Conservation (phyloP, 2,888 invertebrate genomes). For the Acrobasis consociella region DNA sequence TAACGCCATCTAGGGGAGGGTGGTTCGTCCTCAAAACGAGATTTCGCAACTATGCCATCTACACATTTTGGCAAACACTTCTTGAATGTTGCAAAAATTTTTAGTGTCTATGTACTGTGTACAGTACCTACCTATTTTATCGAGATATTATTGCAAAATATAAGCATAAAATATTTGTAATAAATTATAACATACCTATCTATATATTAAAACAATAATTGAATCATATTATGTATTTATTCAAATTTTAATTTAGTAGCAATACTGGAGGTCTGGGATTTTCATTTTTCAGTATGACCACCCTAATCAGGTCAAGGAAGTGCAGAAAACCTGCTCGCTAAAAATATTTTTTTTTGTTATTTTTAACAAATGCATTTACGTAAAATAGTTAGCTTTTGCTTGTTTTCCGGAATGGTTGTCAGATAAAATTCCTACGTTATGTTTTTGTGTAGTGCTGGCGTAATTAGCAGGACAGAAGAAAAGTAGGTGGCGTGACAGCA, state of each 20-base stretch:
- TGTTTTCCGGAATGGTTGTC: constrained; percentile 49
- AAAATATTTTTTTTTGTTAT: constrained; percentile 64
- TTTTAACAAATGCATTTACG: constrained; percentile 61
- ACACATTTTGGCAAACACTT: constrained; percentile 2
- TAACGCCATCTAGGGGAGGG: background rate
- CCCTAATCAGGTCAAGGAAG: constrained; percentile 70
- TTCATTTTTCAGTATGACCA: constrained; percentile 49
- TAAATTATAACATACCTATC: background rate
- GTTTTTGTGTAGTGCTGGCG: constrained; percentile 52
- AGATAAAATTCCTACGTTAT: constrained; percentile 55
- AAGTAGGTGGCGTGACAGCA: constrained; percentile 48
- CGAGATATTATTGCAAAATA: background rate
- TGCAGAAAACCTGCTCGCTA: constrained; percentile 61
- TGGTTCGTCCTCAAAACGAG: background rate
- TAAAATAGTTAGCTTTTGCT: constrained; percentile 46
- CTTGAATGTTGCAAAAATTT: constrained; percentile 8
- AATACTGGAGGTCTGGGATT: constrained; percentile 23
- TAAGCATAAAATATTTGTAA: background rate
- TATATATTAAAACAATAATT: background rate
- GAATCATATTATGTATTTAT: background rate
- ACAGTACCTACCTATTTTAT: background rate
- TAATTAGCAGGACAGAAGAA: constrained; percentile 47
- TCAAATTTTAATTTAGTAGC: constrained; percentile 10
- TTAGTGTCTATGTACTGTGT: too few relatives aligned
- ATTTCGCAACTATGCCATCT: constrained; percentile 19